Percentiles rank a stretch among this genome's conserved stretches.
Conservation (phyloP, 2,113 vertebrate genomes). For the Lophura nycthemera region DNA sequence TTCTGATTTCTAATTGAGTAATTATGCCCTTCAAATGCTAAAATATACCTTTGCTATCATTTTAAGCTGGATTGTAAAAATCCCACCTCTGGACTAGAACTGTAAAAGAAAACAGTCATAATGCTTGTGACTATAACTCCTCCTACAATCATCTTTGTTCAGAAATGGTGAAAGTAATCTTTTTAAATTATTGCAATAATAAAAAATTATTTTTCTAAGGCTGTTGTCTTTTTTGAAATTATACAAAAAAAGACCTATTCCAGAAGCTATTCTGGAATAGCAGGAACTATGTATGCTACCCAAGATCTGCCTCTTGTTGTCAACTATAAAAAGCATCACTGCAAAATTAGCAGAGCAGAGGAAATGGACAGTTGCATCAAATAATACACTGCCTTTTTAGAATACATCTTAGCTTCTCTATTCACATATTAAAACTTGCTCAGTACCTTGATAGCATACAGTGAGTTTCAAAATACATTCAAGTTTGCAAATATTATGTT, state of each 20-base stretch:
- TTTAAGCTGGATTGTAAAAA: conserved; percentile 20
- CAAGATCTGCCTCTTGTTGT: not conserved
- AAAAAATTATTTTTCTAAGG: conserved; percentile 72
- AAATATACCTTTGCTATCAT: not conserved
- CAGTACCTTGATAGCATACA: not conserved
- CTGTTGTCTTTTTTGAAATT: not conserved
- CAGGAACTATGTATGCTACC: not conserved
- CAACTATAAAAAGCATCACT: not conserved
- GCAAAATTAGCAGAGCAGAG: not conserved
- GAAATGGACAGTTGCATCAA: not conserved
- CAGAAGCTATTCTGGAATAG: not conserved
- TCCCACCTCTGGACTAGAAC: not conserved
- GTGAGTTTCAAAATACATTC: not conserved
- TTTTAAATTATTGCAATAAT: conserved; percentile 64
- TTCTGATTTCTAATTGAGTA: not conserved
- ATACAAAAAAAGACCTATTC: not conserved
- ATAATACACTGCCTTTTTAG: not conserved
- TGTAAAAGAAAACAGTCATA: not conserved
- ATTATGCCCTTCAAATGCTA: not conserved
- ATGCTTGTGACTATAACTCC: not conserved
- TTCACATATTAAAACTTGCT: not conserved
- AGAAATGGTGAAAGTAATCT: not conserved
- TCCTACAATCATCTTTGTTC: not conserved
- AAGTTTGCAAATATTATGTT: not conserved
- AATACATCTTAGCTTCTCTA: not conserved